Conservation (phyloP, 2,797 vertebrate species). For the Galagoides demidoff region DNA sequence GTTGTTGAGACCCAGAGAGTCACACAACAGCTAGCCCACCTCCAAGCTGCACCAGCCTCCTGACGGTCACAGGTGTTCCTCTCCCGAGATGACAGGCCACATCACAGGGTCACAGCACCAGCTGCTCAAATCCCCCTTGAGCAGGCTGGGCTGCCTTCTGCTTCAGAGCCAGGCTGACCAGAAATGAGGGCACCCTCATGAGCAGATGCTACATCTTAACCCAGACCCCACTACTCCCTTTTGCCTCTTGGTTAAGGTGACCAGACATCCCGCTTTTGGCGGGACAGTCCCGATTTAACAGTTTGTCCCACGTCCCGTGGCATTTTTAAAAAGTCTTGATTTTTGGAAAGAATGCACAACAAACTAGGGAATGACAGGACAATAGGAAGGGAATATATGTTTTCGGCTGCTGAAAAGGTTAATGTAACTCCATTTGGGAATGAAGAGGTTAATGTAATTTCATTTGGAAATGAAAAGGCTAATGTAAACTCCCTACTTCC, state of each 20-base stretch:
- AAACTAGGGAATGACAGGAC: too few species aligned
- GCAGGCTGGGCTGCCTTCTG: background rate
- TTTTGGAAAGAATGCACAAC: too few species aligned
- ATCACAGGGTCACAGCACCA: background rate
- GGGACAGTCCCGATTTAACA: too few species aligned
- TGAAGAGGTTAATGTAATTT: too few species aligned
- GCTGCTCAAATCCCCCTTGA: background rate
- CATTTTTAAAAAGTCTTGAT: too few species aligned
- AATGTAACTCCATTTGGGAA: too few species aligned
- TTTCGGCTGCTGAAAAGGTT: too few species aligned
- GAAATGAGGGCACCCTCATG: background rate
- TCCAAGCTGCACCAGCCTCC: background rate
- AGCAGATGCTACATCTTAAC: background rate
- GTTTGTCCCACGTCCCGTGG: too few species aligned
- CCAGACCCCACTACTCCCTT: background rate
- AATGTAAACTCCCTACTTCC: too few species aligned
- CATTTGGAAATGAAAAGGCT: too few species aligned
- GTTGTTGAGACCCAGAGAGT: background rate
- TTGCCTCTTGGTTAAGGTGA: background rate
- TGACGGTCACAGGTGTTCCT: background rate
- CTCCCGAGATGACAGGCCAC: background rate
- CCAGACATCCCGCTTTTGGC: too few species aligned
- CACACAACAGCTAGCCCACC: rapidly evolving
- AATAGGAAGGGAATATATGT: too few species aligned
- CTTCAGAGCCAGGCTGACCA: background rate